Percentiles rank a stretch among this genome's conserved stretches.
Conservation (phyloP, 2,797 vertebrate species). For the Carcharodon carcharias region DNA sequence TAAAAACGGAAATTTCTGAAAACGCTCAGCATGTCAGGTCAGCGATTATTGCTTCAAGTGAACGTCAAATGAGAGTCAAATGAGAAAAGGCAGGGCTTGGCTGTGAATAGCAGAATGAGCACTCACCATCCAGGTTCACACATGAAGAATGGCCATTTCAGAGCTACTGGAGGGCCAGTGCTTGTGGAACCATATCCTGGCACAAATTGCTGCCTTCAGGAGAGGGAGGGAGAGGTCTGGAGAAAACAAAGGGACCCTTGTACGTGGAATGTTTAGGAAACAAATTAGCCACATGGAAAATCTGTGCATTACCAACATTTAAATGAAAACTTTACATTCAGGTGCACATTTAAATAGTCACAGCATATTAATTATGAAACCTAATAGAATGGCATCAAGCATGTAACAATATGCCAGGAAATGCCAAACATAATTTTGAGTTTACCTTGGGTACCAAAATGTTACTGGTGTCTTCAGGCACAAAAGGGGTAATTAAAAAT, state of each 20-base stretch:
- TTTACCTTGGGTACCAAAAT: neutral
- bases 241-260: constrained; percentile 35
- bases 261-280: constrained; percentile 35
- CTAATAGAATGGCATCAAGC: neutral
- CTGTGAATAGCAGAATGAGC: constrained; percentile 32
- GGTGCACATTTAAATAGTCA: constrained; percentile 12
- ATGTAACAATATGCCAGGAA: neutral
- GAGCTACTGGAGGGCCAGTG: constrained; percentile 30
- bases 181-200: constrained; percentile 32
- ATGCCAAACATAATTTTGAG: neutral
- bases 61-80: constrained; percentile 15
- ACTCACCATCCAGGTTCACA: constrained; percentile 34
- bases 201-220: constrained; percentile 32
- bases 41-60: constrained; percentile 11
- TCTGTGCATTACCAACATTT: constrained; percentile 26
- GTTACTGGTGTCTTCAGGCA: neutral
- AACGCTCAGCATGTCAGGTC: constrained; percentile 17
- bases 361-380: neutral
- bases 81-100: constrained; percentile 29
- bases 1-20: neutral
- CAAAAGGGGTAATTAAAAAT: neutral
- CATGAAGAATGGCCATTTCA: constrained; percentile 34
- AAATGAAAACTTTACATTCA: constrained; percentile 23
- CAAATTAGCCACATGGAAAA: constrained; percentile 24
- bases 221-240: constrained; percentile 29